Evolutionary conservation across 2,113 vertebrate species (phyloP).

Genomic region (Bubo bubo): DNA sequence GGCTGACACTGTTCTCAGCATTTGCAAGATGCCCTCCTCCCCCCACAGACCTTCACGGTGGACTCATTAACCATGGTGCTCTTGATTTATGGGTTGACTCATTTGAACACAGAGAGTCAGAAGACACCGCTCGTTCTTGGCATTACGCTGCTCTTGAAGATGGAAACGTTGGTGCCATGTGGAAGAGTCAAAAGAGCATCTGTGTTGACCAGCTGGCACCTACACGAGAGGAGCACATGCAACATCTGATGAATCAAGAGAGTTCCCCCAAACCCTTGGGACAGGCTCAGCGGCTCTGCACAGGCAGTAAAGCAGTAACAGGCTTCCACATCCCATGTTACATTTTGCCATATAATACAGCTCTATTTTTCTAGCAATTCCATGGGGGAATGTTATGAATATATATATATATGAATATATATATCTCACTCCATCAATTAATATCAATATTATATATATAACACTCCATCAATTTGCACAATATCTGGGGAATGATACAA

Average conservation of each 20-base stretch:
- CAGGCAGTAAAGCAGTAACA: not conserved
- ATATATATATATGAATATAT: no score
- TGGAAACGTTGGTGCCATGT: rapidly evolving
- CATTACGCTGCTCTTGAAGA: not conserved
- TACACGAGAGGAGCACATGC: rapidly evolving
- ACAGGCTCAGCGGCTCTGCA: not conserved
- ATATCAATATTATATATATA: not conserved
- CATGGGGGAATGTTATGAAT: not conserved
- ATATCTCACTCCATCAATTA: not conserved
- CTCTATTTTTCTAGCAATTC: not conserved
- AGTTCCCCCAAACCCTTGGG: not conserved
- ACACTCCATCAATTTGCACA: not conserved
- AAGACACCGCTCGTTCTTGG: rapidly evolving
- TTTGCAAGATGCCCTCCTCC: not conserved
- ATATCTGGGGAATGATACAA: not conserved
- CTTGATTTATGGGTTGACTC: not conserved
- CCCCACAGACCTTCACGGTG: rapidly evolving
- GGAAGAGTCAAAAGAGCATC: not conserved
- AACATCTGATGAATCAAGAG: not conserved
- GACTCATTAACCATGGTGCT: not conserved
- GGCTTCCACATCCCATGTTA: not conserved
- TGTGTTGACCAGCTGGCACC: rapidly evolving
- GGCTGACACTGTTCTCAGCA: no score
- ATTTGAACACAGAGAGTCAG: not conserved
- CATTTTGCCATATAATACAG: not conserved